A percentile compares a stretch with the other conserved stretches of the same genome.
These are phyloP conservation scores for Burhinus bistriatus DNA, from an alignment of 2,113 vertebrate species.

Conservation along the genomic window DNA sequence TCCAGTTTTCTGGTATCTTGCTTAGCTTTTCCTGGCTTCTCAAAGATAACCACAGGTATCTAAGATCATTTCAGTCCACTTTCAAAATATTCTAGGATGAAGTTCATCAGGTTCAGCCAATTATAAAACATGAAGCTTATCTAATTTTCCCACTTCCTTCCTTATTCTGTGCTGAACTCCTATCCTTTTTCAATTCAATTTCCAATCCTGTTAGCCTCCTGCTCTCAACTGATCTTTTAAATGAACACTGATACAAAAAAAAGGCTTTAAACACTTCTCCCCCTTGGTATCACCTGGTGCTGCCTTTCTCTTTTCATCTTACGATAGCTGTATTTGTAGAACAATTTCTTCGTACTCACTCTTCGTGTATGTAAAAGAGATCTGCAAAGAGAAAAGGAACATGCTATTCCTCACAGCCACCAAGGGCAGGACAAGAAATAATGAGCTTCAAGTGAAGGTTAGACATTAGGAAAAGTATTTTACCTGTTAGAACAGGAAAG, in stretches of 20 bases:
- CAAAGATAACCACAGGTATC: slow-evolving; percentile 17
- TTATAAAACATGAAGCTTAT: slow-evolving; percentile 36
- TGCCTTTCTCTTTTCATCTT: slow-evolving; percentile 43
- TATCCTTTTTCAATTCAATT: slow-evolving; percentile 19
- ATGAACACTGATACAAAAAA: slow-evolving; percentile 16
- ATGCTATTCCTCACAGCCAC: not conserved
- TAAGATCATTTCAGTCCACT: slow-evolving; percentile 33
- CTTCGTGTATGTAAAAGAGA: slow-evolving; percentile 46
- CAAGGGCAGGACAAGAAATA: slow-evolving; percentile 31
- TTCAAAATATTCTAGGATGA: slow-evolving; percentile 31
- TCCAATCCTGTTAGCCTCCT: slow-evolving; percentile 6
- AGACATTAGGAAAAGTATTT: not conserved
- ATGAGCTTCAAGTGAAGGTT: not conserved
- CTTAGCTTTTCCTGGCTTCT: not conserved
- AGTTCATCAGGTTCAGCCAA: slow-evolving; percentile 56
- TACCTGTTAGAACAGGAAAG: not conserved
- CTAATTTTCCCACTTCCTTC: slow-evolving; percentile 41
- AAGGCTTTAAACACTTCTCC: slow-evolving; percentile 42
- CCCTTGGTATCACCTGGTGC: not conserved
- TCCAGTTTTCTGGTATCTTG: not conserved
- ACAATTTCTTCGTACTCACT: slow-evolving; percentile 19
- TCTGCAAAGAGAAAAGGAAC: slow-evolving; percentile 29
- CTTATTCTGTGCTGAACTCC: slow-evolving; percentile 7
- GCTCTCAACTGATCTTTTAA: slow-evolving; percentile 45
- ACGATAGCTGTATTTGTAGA: slow-evolving; percentile 41